Percentiles rank a stretch among this genome's conserved stretches.
These are phyloP conservation scores for Ceratina australensis DNA, from an alignment of 1,140 invertebrate genomes.

Conservation along the genomic window DNA sequence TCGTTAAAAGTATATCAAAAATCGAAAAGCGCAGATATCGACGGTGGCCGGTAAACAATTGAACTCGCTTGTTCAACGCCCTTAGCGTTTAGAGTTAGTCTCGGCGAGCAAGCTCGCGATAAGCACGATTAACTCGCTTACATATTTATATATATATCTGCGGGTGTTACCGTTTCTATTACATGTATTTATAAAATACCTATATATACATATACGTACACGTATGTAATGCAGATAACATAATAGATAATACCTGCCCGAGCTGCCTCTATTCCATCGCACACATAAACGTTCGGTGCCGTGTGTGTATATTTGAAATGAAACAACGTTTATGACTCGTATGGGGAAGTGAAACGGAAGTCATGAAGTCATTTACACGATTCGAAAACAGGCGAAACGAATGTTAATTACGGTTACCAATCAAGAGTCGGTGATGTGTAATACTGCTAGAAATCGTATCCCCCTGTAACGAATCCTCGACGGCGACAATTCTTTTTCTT, in stretches of 20 bases:
- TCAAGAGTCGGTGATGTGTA: conserved; percentile 28
- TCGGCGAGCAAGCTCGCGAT: no score
- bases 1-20: conserved; percentile 46
- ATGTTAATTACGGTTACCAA: conserved; percentile 25
- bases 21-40: conserved; percentile 46
- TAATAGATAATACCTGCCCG: conserved; percentile 73
- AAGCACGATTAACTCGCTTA: conserved; percentile 58
- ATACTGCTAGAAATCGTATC: conserved; percentile 38
- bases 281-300: conserved; percentile 65
- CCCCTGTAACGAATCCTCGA: conserved; percentile 20
- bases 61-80: conserved; percentile 29
- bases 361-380: conserved; percentile 28
- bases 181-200: conserved; percentile 67
- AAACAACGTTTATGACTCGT: conserved; percentile 38
- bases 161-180: conserved; percentile 60
- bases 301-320: conserved; percentile 55
- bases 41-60: conserved; percentile 39
- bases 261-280: conserved; percentile 69
- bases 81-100: conserved; percentile 40
- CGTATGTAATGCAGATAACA: conserved; percentile 68
- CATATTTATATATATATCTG: no score
- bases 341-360: conserved; percentile 43
- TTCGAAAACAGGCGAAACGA: background rate
- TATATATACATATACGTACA: conserved; percentile 69
- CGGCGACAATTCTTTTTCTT: no score